phyloP scores from a whole-genome alignment of 2,888 invertebrate genomes.

The Adela reaumurella region DNA sequence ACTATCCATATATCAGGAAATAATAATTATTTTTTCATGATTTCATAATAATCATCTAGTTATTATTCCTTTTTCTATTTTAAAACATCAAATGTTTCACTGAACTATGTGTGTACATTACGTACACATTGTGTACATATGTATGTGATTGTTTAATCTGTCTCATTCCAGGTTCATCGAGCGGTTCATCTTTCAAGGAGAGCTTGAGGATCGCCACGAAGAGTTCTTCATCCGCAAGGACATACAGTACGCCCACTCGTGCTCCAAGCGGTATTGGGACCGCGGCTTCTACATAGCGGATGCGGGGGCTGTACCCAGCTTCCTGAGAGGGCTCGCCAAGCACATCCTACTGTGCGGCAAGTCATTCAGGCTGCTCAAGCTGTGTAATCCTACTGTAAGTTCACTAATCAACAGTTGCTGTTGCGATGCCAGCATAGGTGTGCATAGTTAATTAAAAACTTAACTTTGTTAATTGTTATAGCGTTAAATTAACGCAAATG shows the following conservation, averaged over 20 bases:
- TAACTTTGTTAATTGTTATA: no score
- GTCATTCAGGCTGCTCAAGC: slow-evolving; percentile 65
- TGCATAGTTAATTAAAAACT: no score
- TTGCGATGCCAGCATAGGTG: no score
- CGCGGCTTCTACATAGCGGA: slow-evolving; percentile 54
- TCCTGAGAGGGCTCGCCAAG: slow-evolving; percentile 59
- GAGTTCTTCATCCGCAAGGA: slow-evolving; percentile 82
- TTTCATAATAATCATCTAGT: no score
- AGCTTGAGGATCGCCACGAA: slow-evolving; percentile 72
- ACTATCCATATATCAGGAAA: no score
- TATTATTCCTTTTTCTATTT: no score
- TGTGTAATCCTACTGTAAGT: slow-evolving; percentile 66
- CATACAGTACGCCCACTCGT: slow-evolving; percentile 60
- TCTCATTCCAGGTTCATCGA: slow-evolving; percentile 61
- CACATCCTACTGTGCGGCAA: slow-evolving; percentile 72
- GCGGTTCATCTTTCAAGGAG: slow-evolving; percentile 83
- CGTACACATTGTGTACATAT: no score
- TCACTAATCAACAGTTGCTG: slow-evolving; percentile 2
- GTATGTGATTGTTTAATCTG: no score
- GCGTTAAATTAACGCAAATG: no score
- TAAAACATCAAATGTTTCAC: no score
- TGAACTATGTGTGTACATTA: no score
- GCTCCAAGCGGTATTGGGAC: slow-evolving; percentile 65
- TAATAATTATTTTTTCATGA: no score
- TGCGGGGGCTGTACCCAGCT: slow-evolving; percentile 62